Percentiles rank a stretch among this genome's conserved stretches.
Evolutionary conservation across 2,113 vertebrate genomes (phyloP).

Genomic region (Pontoporia blainvillei): DNA sequence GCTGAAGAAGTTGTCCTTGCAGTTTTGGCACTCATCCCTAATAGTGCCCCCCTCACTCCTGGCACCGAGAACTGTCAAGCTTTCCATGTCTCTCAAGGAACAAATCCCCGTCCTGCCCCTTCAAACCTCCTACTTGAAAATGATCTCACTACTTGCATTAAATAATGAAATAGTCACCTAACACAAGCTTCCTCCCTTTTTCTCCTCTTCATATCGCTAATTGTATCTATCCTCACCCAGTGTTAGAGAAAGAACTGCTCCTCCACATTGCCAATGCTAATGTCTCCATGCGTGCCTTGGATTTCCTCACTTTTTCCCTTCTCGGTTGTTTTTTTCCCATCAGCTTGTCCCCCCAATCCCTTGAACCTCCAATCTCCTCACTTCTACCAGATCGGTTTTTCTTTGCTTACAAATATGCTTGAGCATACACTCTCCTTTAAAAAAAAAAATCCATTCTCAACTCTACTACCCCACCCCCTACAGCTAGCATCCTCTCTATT

Average conservation of each 20-base stretch:
- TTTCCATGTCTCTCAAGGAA: background rate
- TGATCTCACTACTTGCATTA: background rate
- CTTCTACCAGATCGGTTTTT: background rate
- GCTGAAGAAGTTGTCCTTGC: background rate
- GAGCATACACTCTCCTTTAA: background rate
- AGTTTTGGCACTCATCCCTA: background rate
- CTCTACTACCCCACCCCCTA: background rate
- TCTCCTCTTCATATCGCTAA: background rate
- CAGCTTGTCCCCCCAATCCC: background rate
- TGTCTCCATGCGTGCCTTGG: background rate
- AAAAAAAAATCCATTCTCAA: background rate
- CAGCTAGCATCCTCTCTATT: slow-evolving; percentile 25
- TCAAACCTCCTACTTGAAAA: background rate
- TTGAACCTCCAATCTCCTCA: background rate
- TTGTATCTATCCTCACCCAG: background rate
- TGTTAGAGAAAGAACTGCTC: background rate
- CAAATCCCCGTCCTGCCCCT: background rate
- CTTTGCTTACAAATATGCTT: background rate
- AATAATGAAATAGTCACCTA: background rate
- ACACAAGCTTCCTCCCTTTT: background rate
- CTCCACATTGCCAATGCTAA: background rate
- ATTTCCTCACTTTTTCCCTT: background rate
- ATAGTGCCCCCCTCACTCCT: background rate
- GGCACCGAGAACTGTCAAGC: background rate
- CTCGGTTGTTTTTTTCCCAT: background rate